phyloP scores from a whole-genome alignment of 2,888 invertebrate genomes.

The Drosophila acutilabella region DNA sequence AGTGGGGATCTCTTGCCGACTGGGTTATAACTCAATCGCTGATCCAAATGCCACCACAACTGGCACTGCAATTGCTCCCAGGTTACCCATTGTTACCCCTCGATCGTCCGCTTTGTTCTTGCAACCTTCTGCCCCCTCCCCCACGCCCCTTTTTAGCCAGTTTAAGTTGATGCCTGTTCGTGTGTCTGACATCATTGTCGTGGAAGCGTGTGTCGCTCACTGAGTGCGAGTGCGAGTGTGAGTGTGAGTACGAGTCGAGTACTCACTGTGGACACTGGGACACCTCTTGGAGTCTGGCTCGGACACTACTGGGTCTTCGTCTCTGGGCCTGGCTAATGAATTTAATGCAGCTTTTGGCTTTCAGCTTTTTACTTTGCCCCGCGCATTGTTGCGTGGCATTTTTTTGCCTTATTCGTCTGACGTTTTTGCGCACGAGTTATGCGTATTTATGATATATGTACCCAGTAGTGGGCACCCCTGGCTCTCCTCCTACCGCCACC shows the following conservation, averaged over 20 bases:
- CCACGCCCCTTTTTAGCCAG: constrained; percentile 16
- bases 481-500: constrained; percentile 1
- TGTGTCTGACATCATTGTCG: constrained; percentile 78
- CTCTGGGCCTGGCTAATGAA: constrained; percentile 66
- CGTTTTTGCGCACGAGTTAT: constrained; percentile 82
- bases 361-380: constrained; percentile 18
- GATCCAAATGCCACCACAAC: constrained; percentile 69
- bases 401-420: constrained; percentile 77
- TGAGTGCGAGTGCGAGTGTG: constrained; percentile 43
- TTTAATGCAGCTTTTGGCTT: constrained; percentile 76
- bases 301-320: constrained; percentile 5
- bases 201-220: constrained; percentile 76
- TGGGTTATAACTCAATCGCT: constrained; percentile 78
- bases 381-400: constrained; percentile 73
- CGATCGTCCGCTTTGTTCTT: not conserved
- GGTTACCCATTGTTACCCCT: constrained; percentile 77
- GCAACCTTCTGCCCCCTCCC: not conserved
- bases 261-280: constrained; percentile 62
- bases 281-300: constrained; percentile 40
- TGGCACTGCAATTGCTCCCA: constrained; percentile 70
- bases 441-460: constrained; percentile 81
- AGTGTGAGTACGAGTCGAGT: constrained; percentile 50
- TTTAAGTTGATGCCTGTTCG: constrained; percentile 60
- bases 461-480: constrained; percentile 18
- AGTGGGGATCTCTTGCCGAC: constrained; percentile 9